Evolutionary conservation across 2,888 invertebrate genomes (phyloP).

Genomic region (Philopedon plagiatum): DNA sequence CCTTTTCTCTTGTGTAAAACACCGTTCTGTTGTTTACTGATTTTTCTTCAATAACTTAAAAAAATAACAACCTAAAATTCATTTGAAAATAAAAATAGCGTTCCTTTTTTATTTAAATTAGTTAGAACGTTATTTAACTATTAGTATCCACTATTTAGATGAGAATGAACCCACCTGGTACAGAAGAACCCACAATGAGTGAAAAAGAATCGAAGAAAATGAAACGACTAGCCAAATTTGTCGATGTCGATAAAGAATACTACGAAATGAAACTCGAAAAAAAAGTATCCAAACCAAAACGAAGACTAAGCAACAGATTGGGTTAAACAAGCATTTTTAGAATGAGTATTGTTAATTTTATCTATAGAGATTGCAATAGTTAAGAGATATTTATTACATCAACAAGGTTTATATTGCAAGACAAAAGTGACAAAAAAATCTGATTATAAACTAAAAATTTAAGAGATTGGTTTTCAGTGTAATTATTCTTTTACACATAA

Average conservation of each 20-base stretch:
- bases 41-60: no score
- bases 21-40: no score
- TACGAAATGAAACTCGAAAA: conserved; percentile 61
- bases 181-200: conserved; percentile 68
- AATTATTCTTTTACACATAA: no score
- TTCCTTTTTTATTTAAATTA: not conserved
- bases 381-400: not conserved
- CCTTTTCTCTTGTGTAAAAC: no score
- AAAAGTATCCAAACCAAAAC: conserved; percentile 46
- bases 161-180: conserved; percentile 79
- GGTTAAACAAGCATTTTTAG: conserved; percentile 16
- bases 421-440: no score
- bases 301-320: conserved; percentile 43
- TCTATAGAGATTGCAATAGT: not conserved
- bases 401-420: no score
- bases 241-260: conserved; percentile 69
- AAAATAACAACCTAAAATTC: not conserved
- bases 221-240: conserved; percentile 68
- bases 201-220: conserved; percentile 45
- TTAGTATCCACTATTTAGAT: conserved; percentile 68
- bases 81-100: no score
- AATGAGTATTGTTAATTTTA: not conserved
- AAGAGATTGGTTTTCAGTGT: no score
- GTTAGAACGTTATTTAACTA: not conserved
- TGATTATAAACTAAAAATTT: no score